These are phyloP conservation scores for Cyrtorhinus lividipennis DNA, from an alignment of 1,140 invertebrate genomes.

Conservation along the genomic window DNA sequence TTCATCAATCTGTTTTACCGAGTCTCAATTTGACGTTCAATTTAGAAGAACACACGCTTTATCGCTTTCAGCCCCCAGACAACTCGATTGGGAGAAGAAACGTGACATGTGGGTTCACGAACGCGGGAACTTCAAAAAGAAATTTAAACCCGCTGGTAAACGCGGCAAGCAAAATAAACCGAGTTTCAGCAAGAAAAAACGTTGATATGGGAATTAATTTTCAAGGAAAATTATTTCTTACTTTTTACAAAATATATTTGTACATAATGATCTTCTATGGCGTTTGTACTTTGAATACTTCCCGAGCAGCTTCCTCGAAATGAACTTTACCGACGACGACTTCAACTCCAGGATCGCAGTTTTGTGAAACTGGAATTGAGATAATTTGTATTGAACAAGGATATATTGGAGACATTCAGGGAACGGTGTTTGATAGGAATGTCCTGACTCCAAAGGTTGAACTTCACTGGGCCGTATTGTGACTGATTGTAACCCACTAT, in stretches of 20 bases:
- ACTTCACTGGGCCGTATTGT: too few species aligned
- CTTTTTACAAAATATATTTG: too few species aligned
- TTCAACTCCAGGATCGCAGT: neutral
- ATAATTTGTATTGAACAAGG: too few species aligned
- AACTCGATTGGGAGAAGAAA: constrained; percentile 24
- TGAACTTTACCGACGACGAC: neutral
- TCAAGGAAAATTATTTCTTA: too few species aligned
- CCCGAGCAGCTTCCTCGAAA: neutral
- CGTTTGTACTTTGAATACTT: neutral
- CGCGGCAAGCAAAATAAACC: neutral
- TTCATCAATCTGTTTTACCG: neutral
- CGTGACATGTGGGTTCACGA: constrained; percentile 29
- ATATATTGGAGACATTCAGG: too few species aligned
- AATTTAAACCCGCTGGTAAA: neutral
- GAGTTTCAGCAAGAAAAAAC: too few species aligned
- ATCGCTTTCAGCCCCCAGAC: constrained; percentile 20
- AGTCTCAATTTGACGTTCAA: neutral
- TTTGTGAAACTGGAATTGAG: neutral
- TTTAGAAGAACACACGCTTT: neutral
- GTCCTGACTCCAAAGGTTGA: too few species aligned
- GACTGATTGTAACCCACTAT: too few species aligned
- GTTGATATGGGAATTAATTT: too few species aligned
- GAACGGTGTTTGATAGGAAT: too few species aligned
- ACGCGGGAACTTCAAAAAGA: neutral
- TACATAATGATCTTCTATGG: too few species aligned